Percentiles rank a stretch among this genome's conserved stretches.
Evolutionary conservation across 1,140 invertebrate genomes (phyloP).

Genomic region (Propsilocerus akamusi): DNA sequence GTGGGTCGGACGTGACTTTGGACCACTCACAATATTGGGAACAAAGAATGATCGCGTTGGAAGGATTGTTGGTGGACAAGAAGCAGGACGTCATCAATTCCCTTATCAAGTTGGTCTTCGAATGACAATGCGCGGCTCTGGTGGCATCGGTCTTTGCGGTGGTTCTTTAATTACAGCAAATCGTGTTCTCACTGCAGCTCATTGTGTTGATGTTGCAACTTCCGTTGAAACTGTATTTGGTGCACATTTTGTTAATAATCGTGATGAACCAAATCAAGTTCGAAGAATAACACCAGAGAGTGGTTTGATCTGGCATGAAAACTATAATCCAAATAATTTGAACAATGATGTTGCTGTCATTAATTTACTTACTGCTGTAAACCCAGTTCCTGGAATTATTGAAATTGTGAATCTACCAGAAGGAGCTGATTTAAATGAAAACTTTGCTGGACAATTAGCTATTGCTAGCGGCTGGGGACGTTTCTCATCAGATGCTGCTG

Average conservation of each 20-base stretch:
- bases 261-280: not conserved
- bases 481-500: not conserved
- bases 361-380: not conserved
- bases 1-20: no score
- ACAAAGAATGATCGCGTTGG: no score
- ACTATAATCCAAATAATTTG: not conserved
- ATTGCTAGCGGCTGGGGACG: not conserved
- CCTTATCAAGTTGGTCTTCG: no score
- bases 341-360: not conserved
- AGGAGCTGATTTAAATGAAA: not conserved
- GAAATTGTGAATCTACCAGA: not conserved
- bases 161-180: slow-evolving; percentile 30
- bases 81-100: no score
- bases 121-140: no score
- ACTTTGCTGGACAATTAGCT: not conserved
- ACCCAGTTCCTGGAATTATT: not conserved
- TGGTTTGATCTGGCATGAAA: not conserved
- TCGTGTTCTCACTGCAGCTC: slow-evolving; percentile 37
- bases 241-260: not conserved
- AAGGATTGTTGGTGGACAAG: no score
- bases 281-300: not conserved
- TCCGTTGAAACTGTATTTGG: not conserved
- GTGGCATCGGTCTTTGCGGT: no score
- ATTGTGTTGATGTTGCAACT: slow-evolving; percentile 24
- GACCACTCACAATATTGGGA: no score